A percentile compares a stretch with the other conserved stretches of the same genome.
Evolutionary conservation across 2,888 invertebrate species (phyloP).

Genomic region (Clunio marinus): DNA sequence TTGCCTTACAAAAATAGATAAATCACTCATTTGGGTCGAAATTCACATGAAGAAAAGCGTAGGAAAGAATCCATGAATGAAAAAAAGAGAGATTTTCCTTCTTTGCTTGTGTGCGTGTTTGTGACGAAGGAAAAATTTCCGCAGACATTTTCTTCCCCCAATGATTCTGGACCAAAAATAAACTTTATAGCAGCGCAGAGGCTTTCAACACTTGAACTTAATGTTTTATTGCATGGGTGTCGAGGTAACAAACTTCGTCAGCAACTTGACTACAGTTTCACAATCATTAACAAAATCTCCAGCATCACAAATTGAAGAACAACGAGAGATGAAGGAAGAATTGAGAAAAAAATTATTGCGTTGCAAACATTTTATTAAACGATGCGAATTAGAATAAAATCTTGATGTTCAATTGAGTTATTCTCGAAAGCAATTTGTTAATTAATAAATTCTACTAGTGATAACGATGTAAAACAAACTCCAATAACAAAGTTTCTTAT

Average conservation of each 20-base stretch:
- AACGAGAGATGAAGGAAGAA: constrained; percentile 6
- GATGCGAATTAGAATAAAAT: neutral
- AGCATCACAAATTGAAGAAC: too few species aligned
- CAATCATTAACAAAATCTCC: neutral
- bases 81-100: constrained; percentile 30
- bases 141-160: constrained; percentile 30
- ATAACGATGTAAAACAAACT: constrained; percentile 5
- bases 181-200: too few species aligned
- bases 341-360: constrained; percentile 24
- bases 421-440: neutral
- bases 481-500: constrained; percentile 22
- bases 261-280: neutral
- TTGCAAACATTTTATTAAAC: constrained; percentile 6
- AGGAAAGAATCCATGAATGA: constrained; percentile 38
- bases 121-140: constrained; percentile 18
- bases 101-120: constrained; percentile 22
- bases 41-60: constrained; percentile 18
- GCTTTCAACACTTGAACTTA: too few species aligned
- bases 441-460: constrained; percentile 7
- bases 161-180: constrained; percentile 2
- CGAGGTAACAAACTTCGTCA: neutral
- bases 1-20: constrained; percentile 37
- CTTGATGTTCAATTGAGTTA: neutral
- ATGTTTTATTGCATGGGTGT: too few species aligned
- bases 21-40: constrained; percentile 36